Conservation (phyloP, 1,140 invertebrate genomes). For the Heliconius nattereri region DNA sequence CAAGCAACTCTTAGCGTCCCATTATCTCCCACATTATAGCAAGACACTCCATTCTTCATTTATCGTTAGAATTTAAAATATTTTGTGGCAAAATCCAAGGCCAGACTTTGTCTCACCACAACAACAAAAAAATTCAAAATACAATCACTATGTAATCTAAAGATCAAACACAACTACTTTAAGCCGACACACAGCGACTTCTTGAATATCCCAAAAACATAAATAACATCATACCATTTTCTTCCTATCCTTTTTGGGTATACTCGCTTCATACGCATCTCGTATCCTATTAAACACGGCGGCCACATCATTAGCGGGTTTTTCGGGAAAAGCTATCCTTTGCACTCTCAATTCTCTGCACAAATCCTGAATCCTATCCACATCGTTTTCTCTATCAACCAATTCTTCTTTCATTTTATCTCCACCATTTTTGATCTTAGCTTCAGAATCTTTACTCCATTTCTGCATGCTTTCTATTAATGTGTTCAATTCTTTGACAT, state of each 20-base stretch:
- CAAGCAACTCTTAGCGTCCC: too few relatives aligned
- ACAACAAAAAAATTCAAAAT: too few relatives aligned
- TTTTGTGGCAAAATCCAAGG: too few relatives aligned
- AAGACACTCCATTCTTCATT: too few relatives aligned
- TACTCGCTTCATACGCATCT: conserved; percentile 48
- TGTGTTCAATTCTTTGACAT: conserved; percentile 77
- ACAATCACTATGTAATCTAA: too few relatives aligned
- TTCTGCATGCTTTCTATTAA: conserved; percentile 57
- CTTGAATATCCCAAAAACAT: not conserved
- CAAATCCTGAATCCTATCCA: conserved; percentile 78
- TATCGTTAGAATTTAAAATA: too few relatives aligned
- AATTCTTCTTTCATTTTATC: conserved; percentile 32
- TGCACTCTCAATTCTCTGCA: conserved; percentile 75
- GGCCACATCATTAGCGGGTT: conserved; percentile 50
- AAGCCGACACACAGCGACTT: not conserved
- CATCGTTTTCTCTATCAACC: conserved; percentile 56
- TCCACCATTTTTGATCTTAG: conserved; percentile 29
- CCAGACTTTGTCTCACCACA: too few relatives aligned
- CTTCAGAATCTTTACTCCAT: conserved; percentile 45
- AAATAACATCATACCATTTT: conserved; percentile 50
- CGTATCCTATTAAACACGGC: conserved; percentile 44
- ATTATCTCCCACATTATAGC: too few relatives aligned
- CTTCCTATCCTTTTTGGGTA: conserved; percentile 51
- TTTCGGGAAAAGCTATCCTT: conserved; percentile 61
- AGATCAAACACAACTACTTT: not conserved